phyloP scores from a whole-genome alignment of 1,140 invertebrate genomes.

The Lordiphosa stackelbergi region DNA sequence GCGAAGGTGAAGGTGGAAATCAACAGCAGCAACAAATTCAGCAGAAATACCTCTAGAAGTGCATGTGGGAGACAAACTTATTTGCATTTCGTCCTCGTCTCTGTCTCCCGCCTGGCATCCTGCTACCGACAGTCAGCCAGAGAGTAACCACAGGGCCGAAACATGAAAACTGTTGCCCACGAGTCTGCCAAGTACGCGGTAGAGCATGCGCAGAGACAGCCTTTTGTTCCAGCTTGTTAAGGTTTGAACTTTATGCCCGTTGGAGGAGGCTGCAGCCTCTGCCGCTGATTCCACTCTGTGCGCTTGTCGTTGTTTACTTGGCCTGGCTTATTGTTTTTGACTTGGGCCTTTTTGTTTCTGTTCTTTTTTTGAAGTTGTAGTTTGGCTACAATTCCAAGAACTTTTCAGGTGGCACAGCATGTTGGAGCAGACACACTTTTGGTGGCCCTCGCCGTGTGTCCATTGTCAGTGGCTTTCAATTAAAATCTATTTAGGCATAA shows the following conservation, averaged over 20 bases:
- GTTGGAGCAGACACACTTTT: slow-evolving; percentile 67
- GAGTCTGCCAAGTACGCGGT: slow-evolving; percentile 66
- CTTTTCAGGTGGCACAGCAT: slow-evolving; percentile 75
- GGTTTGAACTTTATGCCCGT: slow-evolving; percentile 70
- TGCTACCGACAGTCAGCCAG: slow-evolving; percentile 53
- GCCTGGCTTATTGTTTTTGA: slow-evolving; percentile 59
- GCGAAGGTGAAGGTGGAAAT: slow-evolving; percentile 48
- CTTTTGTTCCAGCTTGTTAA: slow-evolving; percentile 72
- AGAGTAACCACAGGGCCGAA: slow-evolving; percentile 19
- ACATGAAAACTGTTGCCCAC: slow-evolving; percentile 75
- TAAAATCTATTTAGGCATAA: slow-evolving; percentile 68
- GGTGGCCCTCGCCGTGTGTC: slow-evolving; percentile 46
- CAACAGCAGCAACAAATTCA: slow-evolving; percentile 38
- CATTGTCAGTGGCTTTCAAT: slow-evolving; percentile 58
- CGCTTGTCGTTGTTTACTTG: slow-evolving; percentile 21
- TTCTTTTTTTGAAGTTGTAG: slow-evolving; percentile 9
- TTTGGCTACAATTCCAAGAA: slow-evolving; percentile 56
- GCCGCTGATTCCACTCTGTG: background rate
- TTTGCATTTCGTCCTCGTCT: slow-evolving; percentile 55
- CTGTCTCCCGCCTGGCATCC: slow-evolving; percentile 19
- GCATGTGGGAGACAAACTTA: slow-evolving; percentile 46
- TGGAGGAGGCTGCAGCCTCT: slow-evolving; percentile 8
- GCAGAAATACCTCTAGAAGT: slow-evolving; percentile 23
- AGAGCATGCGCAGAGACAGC: slow-evolving; percentile 36
- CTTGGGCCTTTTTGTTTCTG: slow-evolving; percentile 22